Percentiles rank a stretch among this genome's conserved stretches.
These are phyloP conservation scores for Proterorhinus semilunaris DNA, from an alignment of 2,113 vertebrate species.

Conservation along the genomic window DNA sequence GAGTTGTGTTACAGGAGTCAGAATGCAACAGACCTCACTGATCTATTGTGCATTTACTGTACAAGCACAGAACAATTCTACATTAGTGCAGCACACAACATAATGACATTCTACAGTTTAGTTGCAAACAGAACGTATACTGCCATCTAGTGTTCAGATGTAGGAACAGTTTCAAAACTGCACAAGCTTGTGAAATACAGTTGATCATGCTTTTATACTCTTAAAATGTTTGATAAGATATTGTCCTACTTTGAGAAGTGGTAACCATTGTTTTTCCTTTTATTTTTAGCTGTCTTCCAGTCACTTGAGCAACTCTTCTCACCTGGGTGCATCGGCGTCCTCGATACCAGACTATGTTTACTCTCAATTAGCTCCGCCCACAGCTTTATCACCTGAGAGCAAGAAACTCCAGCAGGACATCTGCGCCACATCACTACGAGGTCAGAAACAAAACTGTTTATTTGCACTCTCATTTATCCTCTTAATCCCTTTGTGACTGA, in stretches of 20 bases:
- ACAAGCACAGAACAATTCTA: not conserved
- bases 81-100: not conserved
- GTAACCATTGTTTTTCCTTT: not conserved
- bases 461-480: too few species aligned
- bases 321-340: conserved; percentile 81
- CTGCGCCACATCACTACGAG: conserved; percentile 78
- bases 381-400: conserved; percentile 76
- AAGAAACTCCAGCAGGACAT: conserved; percentile 87
- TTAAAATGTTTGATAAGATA: not conserved
- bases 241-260: not conserved
- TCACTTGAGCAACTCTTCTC: conserved; percentile 63
- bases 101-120: not conserved
- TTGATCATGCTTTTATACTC: not conserved
- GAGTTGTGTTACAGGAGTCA: not conserved
- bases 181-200: not conserved
- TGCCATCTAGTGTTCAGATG: conserved; percentile 5
- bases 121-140: not conserved
- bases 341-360: conserved; percentile 88
- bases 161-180: not conserved
- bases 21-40: not conserved
- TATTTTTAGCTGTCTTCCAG: conserved; percentile 62
- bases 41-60: not conserved
- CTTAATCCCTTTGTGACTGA: too few species aligned
- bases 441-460: conserved; percentile 28
- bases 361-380: conserved; percentile 76